Conservation (phyloP, 2,888 invertebrate genomes). For the Aleiodes alternator region DNA sequence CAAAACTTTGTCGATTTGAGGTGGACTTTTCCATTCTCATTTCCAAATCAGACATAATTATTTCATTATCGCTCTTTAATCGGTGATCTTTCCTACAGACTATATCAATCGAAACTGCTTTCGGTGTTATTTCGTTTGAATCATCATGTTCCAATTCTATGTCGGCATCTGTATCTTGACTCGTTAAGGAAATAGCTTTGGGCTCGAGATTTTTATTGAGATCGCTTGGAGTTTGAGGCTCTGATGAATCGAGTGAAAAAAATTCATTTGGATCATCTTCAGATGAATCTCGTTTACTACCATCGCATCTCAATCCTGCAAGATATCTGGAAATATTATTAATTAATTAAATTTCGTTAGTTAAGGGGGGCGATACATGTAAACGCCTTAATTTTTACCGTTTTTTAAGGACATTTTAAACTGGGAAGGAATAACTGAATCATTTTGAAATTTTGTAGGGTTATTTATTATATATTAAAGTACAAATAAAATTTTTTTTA, state of each 20-base stretch:
- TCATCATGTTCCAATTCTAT: conserved; percentile 59
- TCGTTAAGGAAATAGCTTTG: conserved; percentile 51
- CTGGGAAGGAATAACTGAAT: too few relatives aligned
- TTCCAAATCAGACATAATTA: conserved; percentile 42
- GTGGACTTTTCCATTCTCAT: conserved; percentile 43
- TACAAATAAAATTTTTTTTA: too few relatives aligned
- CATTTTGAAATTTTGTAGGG: too few relatives aligned
- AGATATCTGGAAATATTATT: conserved; percentile 61
- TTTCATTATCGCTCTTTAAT: conserved; percentile 41
- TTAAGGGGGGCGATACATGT: too few relatives aligned
- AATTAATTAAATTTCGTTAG: neutral
- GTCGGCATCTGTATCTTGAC: conserved; percentile 66
- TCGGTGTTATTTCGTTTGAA: conserved; percentile 34
- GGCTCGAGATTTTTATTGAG: conserved; percentile 19
- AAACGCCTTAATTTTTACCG: too few relatives aligned
- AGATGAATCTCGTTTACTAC: conserved; percentile 59
- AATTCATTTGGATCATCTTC: conserved; percentile 58
- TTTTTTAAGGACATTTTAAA: too few relatives aligned
- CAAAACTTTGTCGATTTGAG: conserved; percentile 42
- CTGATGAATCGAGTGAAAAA: conserved; percentile 51
- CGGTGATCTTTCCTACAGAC: conserved; percentile 37
- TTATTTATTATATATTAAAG: too few relatives aligned
- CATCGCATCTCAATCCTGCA: conserved; percentile 69
- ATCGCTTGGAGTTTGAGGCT: conserved; percentile 48
- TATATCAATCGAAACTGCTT: conserved; percentile 33